These are phyloP conservation scores for Sitobion miscanthi DNA, from an alignment of 1,140 invertebrate species.

Conservation along the genomic window DNA sequence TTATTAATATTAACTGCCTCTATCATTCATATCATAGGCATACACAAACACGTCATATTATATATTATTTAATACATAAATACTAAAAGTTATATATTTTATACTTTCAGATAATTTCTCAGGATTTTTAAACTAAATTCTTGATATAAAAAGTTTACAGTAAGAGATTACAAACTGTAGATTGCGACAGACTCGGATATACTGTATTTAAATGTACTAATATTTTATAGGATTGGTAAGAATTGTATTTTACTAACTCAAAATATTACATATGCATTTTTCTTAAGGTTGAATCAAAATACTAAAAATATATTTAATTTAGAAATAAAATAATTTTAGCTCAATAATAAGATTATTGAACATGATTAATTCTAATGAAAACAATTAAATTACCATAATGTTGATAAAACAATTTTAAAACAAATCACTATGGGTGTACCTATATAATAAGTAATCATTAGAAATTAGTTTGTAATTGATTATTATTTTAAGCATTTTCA, in stretches of 20 bases:
- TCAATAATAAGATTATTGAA: not conserved
- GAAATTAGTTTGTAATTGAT: conserved; percentile 55
- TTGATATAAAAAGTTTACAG: no score
- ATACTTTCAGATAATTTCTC: no score
- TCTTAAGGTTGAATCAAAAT: not conserved
- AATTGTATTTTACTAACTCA: not conserved
- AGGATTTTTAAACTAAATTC: no score
- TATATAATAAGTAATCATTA: not conserved
- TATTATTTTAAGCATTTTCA: conserved; percentile 60
- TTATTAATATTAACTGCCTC: no score
- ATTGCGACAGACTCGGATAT: no score
- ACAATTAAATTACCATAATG: not conserved
- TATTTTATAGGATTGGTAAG: no score
- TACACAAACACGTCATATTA: no score
- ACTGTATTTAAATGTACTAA: no score
- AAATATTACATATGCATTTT: not conserved
- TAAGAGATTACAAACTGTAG: no score
- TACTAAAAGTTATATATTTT: no score
- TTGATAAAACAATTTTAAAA: not conserved
- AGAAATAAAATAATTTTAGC: not conserved
- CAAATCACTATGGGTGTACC: not conserved
- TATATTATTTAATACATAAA: no score
- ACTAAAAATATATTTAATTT: not conserved
- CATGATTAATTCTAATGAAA: not conserved
- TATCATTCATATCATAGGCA: no score